Conservation (phyloP, 2,797 vertebrate species). For the Pseudochromis fuscus region DNA sequence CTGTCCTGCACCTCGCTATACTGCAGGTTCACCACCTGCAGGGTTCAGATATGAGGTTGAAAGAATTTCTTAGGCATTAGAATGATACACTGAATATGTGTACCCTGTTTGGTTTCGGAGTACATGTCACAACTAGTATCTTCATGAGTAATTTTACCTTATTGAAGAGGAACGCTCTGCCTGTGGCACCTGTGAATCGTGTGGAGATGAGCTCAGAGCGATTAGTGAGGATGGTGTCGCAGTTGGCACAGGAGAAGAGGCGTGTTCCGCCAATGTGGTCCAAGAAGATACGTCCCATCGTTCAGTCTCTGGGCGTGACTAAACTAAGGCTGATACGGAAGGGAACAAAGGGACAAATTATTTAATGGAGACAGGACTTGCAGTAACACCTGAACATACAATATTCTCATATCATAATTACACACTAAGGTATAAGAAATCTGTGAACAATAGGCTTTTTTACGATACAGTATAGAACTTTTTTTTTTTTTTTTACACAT, state of each 20-base stretch:
- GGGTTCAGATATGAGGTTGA: constrained; percentile 17
- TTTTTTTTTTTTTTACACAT: too few species aligned
- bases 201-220: constrained; percentile 98
- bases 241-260: constrained; percentile 98
- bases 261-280: constrained; percentile 98
- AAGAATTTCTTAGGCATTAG: not conserved
- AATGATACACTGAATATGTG: not conserved
- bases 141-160: constrained; percentile 84
- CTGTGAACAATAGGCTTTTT: not conserved
- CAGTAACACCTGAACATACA: not conserved
- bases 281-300: constrained; percentile 97
- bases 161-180: constrained; percentile 98
- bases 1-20: constrained; percentile 99
- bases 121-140: not conserved
- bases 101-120: not conserved
- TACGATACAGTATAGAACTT: too few species aligned
- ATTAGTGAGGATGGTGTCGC: constrained; percentile 97
- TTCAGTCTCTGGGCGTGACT: constrained; percentile 31
- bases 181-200: constrained; percentile 97
- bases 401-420: not conserved
- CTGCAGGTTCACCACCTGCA: constrained; percentile 96
- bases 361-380: not conserved
- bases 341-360: not conserved
- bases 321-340: constrained; percentile 10
- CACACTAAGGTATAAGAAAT: not conserved